A percentile compares a stretch with the other conserved stretches of the same genome.
Conservation (phyloP, 2,797 vertebrate genomes). For the Sebastes oblongus region DNA sequence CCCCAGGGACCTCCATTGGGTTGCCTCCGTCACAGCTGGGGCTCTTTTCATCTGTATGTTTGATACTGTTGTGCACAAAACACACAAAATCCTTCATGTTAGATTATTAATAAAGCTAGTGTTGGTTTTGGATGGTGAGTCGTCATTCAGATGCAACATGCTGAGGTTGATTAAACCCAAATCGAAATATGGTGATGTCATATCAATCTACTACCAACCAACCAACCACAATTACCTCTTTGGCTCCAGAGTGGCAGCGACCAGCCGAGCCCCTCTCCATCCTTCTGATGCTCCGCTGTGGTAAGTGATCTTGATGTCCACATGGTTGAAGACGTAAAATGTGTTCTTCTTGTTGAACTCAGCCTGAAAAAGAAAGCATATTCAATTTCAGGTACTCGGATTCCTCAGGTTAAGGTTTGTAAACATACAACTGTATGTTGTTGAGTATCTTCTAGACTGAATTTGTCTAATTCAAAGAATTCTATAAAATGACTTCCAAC, state of each 20-base stretch:
- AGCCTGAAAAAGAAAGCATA: constrained; percentile 74
- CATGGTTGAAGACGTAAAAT: constrained; percentile 92
- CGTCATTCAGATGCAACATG: background rate
- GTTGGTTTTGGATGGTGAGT: background rate
- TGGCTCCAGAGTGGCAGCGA: constrained; percentile 87
- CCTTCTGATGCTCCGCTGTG: constrained; percentile 84
- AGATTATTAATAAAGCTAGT: background rate
- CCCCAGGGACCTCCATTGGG: constrained; percentile 88
- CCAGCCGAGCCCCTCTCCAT: constrained; percentile 85
- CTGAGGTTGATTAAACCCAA: background rate
- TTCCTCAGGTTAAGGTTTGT: background rate
- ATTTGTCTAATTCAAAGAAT: background rate
- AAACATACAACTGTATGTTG: background rate
- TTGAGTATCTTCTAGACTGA: background rate
- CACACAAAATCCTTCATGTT: background rate
- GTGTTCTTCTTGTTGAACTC: constrained; percentile 91
- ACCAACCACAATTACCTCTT: constrained; percentile 81
- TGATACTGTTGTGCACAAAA: constrained; percentile 80
- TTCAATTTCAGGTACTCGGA: background rate
- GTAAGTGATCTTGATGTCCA: constrained; percentile 91
- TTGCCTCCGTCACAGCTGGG: constrained; percentile 77
- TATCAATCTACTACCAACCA: background rate
- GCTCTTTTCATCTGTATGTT: constrained; percentile 78
- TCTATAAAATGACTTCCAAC: background rate
- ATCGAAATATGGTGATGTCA: background rate